Percentiles rank a stretch among this genome's conserved stretches.
phyloP scores from a whole-genome alignment of 2,888 invertebrate species.

The Hirudinaria manillensis region DNA sequence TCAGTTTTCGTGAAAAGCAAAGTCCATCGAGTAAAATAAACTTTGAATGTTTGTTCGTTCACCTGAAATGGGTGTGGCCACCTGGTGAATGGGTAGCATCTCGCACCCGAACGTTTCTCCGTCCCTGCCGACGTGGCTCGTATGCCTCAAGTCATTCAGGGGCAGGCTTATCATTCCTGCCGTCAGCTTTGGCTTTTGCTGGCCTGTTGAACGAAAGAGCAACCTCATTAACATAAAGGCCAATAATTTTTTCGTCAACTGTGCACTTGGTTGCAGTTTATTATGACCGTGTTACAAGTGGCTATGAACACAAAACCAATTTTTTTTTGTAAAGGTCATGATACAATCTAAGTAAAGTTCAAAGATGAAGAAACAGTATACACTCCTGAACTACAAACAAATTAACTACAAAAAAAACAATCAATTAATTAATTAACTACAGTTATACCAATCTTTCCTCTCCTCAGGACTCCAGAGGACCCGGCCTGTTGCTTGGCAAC shows the following conservation, averaged over 20 bases:
- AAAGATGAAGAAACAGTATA: no score
- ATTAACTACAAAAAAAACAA: background rate
- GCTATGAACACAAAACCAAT: no score
- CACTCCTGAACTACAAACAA: background rate
- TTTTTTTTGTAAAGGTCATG: no score
- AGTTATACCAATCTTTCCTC: background rate
- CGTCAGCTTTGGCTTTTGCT: constrained; percentile 31
- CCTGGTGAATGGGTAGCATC: background rate
- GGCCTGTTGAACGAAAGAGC: background rate
- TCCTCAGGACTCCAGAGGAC: background rate
- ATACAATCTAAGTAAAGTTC: no score
- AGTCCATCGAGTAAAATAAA: no score
- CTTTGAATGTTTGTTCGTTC: no score
- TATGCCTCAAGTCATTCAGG: constrained; percentile 92
- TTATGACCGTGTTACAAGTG: no score
- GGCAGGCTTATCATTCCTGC: constrained; percentile 83
- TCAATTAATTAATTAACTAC: background rate
- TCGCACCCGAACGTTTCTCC: constrained; percentile 13
- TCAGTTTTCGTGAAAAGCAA: no score
- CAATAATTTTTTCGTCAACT: no score
- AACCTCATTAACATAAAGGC: no score
- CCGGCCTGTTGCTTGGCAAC: background rate
- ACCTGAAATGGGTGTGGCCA: background rate
- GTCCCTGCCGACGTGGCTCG: constrained; percentile 88
- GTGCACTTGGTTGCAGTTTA: no score